phyloP scores from a whole-genome alignment of 2,888 invertebrate species.

The Hirtodrosophila alboralis region DNA sequence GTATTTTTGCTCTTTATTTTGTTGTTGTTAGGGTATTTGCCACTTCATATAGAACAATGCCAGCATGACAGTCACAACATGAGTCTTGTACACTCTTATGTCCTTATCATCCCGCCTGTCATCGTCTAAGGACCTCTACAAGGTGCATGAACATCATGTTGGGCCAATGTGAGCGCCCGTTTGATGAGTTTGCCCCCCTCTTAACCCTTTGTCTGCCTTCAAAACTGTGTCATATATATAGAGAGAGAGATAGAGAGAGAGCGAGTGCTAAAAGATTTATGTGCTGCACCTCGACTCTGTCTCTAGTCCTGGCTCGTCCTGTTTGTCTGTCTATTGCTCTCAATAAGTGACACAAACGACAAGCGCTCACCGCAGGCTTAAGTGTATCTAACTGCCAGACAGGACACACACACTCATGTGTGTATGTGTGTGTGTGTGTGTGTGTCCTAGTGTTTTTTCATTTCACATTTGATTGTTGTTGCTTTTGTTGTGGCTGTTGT shows the following conservation, averaged over 20 bases:
- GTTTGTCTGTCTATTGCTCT: constrained; percentile 49
- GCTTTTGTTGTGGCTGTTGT: constrained; percentile 20
- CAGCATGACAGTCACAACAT: constrained; percentile 60
- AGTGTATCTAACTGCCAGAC: constrained; percentile 60
- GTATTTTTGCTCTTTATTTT: not conserved
- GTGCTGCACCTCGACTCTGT: constrained; percentile 45
- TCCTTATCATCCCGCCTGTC: constrained; percentile 66
- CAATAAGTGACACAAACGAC: constrained; percentile 68
- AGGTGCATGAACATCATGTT: constrained; percentile 64
- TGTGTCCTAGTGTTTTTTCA: constrained; percentile 44
- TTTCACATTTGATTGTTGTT: constrained; percentile 25
- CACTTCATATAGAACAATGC: constrained; percentile 54
- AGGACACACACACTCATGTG: constrained; percentile 19
- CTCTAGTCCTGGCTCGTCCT: constrained; percentile 29
- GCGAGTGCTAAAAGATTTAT: constrained; percentile 78
- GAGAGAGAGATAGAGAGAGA: no score
- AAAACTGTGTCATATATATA: constrained; percentile 80
- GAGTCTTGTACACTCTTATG: constrained; percentile 40
- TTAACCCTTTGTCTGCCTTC: constrained; percentile 5
- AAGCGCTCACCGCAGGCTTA: constrained; percentile 66
- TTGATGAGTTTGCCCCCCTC: constrained; percentile 54
- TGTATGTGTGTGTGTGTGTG: constrained; percentile 15
- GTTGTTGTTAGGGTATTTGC: constrained; percentile 15
- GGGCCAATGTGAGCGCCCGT: constrained; percentile 49
- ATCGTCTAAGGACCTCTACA: constrained; percentile 63